These are phyloP conservation scores for Zeuzera pyrina DNA, from an alignment of 2,888 invertebrate species.

Conservation along the genomic window DNA sequence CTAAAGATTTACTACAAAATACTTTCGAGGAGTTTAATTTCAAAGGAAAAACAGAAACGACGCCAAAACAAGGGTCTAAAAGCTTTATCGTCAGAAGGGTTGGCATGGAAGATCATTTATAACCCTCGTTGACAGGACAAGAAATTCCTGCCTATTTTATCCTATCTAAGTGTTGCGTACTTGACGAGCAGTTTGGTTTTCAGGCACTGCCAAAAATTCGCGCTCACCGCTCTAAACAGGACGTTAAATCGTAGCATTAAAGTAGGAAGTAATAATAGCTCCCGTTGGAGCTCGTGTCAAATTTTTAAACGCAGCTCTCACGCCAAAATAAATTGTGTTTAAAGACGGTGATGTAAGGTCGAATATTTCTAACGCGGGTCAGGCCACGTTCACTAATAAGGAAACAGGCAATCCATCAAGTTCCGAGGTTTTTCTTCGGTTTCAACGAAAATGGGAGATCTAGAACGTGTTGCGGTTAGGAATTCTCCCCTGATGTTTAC, in stretches of 20 bases:
- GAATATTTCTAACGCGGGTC: conserved; percentile 4
- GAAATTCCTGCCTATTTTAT: conserved; percentile 41
- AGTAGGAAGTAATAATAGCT: conserved; percentile 1
- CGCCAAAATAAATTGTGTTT: conserved; percentile 8
- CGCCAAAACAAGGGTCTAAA: conserved; percentile 38
- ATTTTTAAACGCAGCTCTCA: conserved; percentile 8
- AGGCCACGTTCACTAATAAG: conserved; percentile 26
- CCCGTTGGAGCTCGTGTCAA: conserved; percentile 10
- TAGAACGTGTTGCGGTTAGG: conserved; percentile 17
- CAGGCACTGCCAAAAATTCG: conserved; percentile 3
- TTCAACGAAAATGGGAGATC: conserved; percentile 10
- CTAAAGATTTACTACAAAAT: conserved; percentile 14
- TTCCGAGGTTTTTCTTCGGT: conserved; percentile 22
- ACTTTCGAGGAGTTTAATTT: conserved; percentile 32
- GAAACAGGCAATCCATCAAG: conserved; percentile 32
- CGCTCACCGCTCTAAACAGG: not conserved
- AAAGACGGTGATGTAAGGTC: conserved; percentile 2
- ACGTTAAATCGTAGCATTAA: conserved; percentile 1
- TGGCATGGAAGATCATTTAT: conserved; percentile 44
- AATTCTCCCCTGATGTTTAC: conserved; percentile 9
- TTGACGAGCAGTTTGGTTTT: conserved; percentile 3
- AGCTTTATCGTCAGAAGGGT: conserved; percentile 39
- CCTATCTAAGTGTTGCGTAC: conserved; percentile 28
- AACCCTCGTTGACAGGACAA: conserved; percentile 46
- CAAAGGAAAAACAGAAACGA: conserved; percentile 26